Percentiles rank a stretch among this genome's conserved stretches.
Conservation (phyloP, 2,888 invertebrate genomes). For the Caenorhabditis virilis region DNA sequence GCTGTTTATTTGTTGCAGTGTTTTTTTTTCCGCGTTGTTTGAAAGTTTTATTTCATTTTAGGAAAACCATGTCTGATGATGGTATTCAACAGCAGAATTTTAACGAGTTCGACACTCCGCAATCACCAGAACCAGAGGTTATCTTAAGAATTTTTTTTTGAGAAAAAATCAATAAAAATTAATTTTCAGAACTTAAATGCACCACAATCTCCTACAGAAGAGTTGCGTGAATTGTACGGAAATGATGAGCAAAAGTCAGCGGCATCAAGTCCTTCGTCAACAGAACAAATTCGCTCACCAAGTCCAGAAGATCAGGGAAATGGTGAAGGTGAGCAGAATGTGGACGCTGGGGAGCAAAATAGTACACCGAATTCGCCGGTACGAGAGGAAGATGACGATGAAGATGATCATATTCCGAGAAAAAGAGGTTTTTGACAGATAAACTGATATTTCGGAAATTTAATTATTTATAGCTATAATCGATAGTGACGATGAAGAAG, state of each 20-base stretch:
- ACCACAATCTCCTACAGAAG: background rate
- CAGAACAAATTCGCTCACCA: background rate
- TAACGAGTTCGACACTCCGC: background rate
- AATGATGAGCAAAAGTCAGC: background rate
- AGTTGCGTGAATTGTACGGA: background rate
- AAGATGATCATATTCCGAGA: background rate
- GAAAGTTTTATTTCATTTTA: background rate
- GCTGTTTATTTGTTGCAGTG: no score
- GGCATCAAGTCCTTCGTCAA: background rate
- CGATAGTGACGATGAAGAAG: conserved; percentile 28
- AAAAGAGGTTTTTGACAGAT: no score
- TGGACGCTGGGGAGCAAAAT: background rate
- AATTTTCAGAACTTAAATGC: background rate
- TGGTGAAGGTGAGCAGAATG: no score
- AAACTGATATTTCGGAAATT: background rate
- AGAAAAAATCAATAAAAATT: no score
- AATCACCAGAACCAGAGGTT: background rate
- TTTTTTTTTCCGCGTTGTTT: no score
- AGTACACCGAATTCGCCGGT: background rate
- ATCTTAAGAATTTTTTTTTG: background rate
- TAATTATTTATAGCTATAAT: conserved; percentile 5
- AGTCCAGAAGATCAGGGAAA: background rate
- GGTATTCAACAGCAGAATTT: background rate
- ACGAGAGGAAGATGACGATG: no score
- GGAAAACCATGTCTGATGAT: background rate